A percentile compares a stretch with the other conserved stretches of the same genome.
Evolutionary conservation across 2,888 invertebrate species (phyloP).

Genomic region (Sipha maydis): DNA sequence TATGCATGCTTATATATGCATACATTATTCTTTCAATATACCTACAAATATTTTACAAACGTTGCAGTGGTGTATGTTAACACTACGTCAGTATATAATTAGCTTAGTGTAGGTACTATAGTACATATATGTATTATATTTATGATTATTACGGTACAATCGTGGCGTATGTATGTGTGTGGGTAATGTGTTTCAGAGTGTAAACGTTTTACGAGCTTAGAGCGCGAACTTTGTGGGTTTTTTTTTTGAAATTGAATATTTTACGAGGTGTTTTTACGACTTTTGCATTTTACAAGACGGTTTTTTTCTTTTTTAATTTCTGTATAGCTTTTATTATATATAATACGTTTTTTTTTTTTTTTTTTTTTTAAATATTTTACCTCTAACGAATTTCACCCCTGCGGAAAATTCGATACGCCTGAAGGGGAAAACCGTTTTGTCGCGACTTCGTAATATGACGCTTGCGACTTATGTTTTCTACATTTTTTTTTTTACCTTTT

Average conservation of each 20-base stretch:
- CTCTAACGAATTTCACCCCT: slow-evolving; percentile 37
- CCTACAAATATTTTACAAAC: too few relatives aligned
- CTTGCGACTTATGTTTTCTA: background rate
- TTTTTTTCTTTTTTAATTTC: slow-evolving; percentile 18
- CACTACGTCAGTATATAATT: background rate
- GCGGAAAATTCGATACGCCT: slow-evolving; percentile 56
- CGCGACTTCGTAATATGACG: slow-evolving; percentile 37
- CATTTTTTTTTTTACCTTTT: slow-evolving; percentile 10
- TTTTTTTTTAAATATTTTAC: slow-evolving; percentile 44
- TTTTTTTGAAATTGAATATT: background rate
- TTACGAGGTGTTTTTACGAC: background rate
- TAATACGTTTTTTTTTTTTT: background rate
- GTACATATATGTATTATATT: background rate
- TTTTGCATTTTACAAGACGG: background rate
- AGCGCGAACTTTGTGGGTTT: background rate
- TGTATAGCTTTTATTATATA: background rate
- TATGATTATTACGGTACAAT: background rate
- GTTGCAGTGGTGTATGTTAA: background rate
- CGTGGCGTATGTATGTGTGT: background rate
- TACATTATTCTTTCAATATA: too few relatives aligned
- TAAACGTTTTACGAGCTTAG: background rate
- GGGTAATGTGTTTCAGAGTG: too few relatives aligned
- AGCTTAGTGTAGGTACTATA: background rate
- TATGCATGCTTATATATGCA: too few relatives aligned
- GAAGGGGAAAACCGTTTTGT: slow-evolving; percentile 58